A percentile compares a stretch with the other conserved stretches of the same genome.
These are phyloP conservation scores for Drosophila elegans DNA, from an alignment of 1,140 invertebrate genomes.

Conservation along the genomic window DNA sequence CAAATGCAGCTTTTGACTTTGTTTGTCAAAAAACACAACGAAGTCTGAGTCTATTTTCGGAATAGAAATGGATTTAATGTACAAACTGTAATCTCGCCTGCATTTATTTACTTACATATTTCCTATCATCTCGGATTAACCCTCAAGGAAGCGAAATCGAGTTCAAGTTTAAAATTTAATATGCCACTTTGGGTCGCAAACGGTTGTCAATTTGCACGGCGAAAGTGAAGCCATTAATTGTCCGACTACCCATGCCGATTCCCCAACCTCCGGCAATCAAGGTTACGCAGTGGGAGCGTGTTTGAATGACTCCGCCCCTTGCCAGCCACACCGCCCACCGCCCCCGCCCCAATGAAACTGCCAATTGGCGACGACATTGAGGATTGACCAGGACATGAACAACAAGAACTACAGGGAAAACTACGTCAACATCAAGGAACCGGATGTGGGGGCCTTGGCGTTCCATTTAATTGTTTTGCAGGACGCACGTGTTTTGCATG, in stretches of 20 bases:
- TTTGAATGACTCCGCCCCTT: conserved; percentile 19
- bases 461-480: conserved; percentile 71
- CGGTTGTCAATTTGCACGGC: conserved; percentile 51
- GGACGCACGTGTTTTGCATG: conserved; percentile 72
- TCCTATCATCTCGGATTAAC: too few species aligned
- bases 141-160: background rate
- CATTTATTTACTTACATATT: too few species aligned
- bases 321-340: background rate
- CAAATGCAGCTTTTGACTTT: too few species aligned
- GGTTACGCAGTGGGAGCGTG: conserved; percentile 21
- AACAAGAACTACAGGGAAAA: conserved; percentile 1
- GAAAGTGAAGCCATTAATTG: conserved; percentile 73
- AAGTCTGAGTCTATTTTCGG: too few species aligned
- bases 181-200: conserved; percentile 15
- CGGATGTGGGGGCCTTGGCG: conserved; percentile 44
- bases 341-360: background rate
- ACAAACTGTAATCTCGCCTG: too few species aligned
- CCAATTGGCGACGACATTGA: conserved; percentile 45
- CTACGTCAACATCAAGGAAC: conserved; percentile 32
- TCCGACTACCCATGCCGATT: conserved; percentile 11
- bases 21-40: too few species aligned
- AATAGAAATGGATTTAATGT: too few species aligned
- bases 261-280: conserved; percentile 41
- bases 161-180: conserved; percentile 17
- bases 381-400: conserved; percentile 45